phyloP scores from a whole-genome alignment of 2,113 vertebrate species.

The Sylvilagus bachmani region DNA sequence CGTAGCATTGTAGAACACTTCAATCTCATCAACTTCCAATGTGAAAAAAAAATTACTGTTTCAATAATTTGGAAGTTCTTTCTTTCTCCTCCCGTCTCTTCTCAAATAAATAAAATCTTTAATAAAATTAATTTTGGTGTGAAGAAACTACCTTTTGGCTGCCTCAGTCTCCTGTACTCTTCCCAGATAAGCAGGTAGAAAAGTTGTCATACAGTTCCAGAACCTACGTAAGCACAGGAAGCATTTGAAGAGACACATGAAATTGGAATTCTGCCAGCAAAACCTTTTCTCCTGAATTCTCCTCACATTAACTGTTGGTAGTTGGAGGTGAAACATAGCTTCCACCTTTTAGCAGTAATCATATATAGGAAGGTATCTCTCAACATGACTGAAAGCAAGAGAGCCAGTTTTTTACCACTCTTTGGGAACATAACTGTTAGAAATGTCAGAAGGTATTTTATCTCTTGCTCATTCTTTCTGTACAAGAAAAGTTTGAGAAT shows the following conservation, averaged over 20 bases:
- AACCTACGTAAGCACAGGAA: neutral
- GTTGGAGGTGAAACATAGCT: neutral
- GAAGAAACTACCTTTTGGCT: neutral
- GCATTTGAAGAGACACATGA: neutral
- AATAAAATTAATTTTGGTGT: neutral
- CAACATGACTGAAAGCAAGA: constrained; percentile 25
- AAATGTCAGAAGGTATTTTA: neutral
- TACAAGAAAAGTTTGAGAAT: neutral
- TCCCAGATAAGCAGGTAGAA: neutral
- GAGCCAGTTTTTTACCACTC: neutral
- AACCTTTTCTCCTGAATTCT: neutral
- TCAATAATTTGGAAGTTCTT: neutral
- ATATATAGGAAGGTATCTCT: neutral
- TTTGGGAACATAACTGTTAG: neutral
- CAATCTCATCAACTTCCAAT: neutral
- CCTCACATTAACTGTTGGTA: neutral
- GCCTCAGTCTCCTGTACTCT: neutral
- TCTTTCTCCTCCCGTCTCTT: too few relatives aligned
- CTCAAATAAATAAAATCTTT: too few relatives aligned
- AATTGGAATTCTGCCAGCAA: neutral
- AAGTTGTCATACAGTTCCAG: constrained; percentile 47
- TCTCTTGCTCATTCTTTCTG: constrained; percentile 20
- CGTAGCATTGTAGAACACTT: neutral
- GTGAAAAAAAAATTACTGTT: neutral
- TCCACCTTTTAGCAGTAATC: neutral